Evolutionary conservation across 2,797 vertebrate genomes (phyloP).

Genomic region (Sebastes reedi): DNA sequence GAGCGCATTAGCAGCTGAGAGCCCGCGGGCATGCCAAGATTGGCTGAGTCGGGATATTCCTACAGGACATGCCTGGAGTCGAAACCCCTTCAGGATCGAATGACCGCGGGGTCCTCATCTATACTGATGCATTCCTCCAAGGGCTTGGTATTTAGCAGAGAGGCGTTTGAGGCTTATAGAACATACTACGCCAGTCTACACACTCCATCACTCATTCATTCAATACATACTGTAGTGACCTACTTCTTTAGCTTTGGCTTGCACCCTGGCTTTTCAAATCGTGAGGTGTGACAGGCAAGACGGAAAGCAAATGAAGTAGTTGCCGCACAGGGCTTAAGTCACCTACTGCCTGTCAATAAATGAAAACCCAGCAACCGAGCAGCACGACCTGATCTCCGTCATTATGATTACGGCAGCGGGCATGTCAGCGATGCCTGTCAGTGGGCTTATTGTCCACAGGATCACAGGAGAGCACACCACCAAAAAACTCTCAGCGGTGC

Average conservation of each 20-base stretch:
- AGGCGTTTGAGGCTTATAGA: constrained; percentile 34
- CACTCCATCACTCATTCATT: constrained; percentile 9
- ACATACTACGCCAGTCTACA: background rate
- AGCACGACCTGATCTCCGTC: constrained; percentile 40
- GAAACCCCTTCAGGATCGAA: constrained; percentile 54
- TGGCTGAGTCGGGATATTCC: constrained; percentile 73
- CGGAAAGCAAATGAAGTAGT: constrained; percentile 28
- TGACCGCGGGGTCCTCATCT: constrained; percentile 56
- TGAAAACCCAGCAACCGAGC: constrained; percentile 19
- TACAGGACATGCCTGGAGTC: constrained; percentile 63
- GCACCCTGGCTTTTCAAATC: constrained; percentile 18
- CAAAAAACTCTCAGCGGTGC: constrained; percentile 47
- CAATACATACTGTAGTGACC: constrained; percentile 39
- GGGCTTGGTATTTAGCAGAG: constrained; percentile 59
- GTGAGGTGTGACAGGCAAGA: constrained; percentile 30
- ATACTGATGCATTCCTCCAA: constrained; percentile 52
- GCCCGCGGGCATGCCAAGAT: constrained; percentile 58
- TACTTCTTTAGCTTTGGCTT: constrained; percentile 44
- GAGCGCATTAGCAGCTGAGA: constrained; percentile 73
- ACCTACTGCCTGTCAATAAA: constrained; percentile 31
- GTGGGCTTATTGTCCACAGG: constrained; percentile 47
- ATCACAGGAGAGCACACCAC: constrained; percentile 44
- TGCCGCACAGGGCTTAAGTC: constrained; percentile 3
- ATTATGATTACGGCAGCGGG: constrained; percentile 51
- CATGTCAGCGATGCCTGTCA: constrained; percentile 38